Conservation (phyloP, 2,797 vertebrate species). For the Chelidonichthys spinosus region DNA sequence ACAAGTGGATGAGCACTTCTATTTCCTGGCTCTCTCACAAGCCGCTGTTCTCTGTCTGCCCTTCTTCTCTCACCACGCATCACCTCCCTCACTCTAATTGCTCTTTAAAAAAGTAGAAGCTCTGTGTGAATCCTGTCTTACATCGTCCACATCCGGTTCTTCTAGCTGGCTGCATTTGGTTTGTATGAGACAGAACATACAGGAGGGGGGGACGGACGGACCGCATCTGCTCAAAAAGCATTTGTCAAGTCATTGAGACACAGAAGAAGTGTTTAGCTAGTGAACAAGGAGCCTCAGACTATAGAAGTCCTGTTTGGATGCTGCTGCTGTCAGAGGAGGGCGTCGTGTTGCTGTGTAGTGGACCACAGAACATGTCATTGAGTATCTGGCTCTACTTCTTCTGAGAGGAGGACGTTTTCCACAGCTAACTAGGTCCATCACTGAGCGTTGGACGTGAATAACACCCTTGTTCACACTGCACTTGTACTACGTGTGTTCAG, state of each 20-base stretch:
- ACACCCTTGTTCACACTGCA: neutral
- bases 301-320: neutral
- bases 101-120: neutral
- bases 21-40: slow-evolving; percentile 8
- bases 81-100: slow-evolving; percentile 9
- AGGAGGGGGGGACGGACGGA: too few relatives aligned
- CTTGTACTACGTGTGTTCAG: neutral
- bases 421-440: slow-evolving; percentile 6
- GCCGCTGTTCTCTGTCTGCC: neutral
- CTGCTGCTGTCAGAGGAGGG: neutral
- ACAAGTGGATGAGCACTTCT: slow-evolving; percentile 6
- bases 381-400: neutral
- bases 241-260: slow-evolving; percentile 22
- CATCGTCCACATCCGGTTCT: neutral
- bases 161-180: neutral
- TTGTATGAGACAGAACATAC: neutral
- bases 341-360: neutral
- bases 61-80: neutral
- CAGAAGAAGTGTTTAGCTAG: neutral
- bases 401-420: neutral
- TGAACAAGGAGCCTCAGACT: neutral
- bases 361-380: neutral
- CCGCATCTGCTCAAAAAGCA: slow-evolving; percentile 15
- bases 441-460: neutral
- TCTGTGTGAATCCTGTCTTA: slow-evolving; percentile 6